These are phyloP conservation scores for Rhyacophila evoluta DNA, from an alignment of 2,888 invertebrate genomes.

Conservation along the genomic window DNA sequence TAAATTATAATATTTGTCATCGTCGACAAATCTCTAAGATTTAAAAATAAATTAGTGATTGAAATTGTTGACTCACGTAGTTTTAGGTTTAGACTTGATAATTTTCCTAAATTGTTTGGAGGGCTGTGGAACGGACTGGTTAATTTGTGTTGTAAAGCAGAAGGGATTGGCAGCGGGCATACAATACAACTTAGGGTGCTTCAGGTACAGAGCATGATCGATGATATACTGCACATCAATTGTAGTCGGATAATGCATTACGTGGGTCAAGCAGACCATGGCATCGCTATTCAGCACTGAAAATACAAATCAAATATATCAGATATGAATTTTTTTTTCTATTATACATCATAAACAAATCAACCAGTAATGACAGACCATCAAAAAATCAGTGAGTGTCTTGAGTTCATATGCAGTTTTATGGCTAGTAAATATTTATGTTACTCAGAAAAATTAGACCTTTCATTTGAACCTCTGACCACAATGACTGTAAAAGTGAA, in stretches of 20 bases:
- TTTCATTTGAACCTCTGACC: too few relatives aligned
- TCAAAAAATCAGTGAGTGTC: too few relatives aligned
- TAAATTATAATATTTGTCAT: too few relatives aligned
- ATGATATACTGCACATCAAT: constrained; percentile 53
- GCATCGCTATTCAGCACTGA: constrained; percentile 47
- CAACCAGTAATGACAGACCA: too few relatives aligned
- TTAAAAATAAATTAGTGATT: constrained; percentile 25
- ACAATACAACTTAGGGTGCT: constrained; percentile 44
- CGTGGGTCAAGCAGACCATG: constrained; percentile 47
- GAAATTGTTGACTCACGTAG: constrained; percentile 36
- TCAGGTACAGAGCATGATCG: constrained; percentile 50
- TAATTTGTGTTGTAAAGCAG: constrained; percentile 8
- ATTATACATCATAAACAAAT: too few relatives aligned
- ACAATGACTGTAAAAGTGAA: too few relatives aligned
- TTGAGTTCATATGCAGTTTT: too few relatives aligned
- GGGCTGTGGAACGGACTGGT: neutral
- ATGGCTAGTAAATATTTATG: too few relatives aligned
- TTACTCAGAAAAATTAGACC: too few relatives aligned
- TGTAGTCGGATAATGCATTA: constrained; percentile 51
- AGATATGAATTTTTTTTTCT: too few relatives aligned
- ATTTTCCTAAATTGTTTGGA: constrained; percentile 2
- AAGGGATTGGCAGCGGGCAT: constrained; percentile 44
- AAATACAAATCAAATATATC: too few relatives aligned
- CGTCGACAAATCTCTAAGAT: too few relatives aligned
- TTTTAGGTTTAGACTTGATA: constrained; percentile 26